A percentile compares a stretch with the other conserved stretches of the same genome.
These are phyloP conservation scores for Labeo rohita DNA, from an alignment of 2,113 vertebrate species.

Conservation along the genomic window DNA sequence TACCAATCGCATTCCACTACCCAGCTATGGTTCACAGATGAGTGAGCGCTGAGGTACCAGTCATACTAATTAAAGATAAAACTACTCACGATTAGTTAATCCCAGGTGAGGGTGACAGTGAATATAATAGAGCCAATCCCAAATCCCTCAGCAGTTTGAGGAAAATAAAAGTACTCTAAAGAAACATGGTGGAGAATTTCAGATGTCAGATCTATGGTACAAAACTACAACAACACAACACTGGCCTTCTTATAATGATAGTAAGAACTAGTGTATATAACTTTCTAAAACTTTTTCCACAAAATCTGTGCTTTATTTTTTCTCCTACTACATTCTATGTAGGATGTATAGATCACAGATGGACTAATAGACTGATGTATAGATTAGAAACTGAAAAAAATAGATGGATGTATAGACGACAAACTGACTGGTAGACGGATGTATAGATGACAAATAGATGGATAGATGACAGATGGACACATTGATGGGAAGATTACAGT, in stretches of 20 bases:
- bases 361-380: no score
- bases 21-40: conserved; percentile 63
- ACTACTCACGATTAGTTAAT: conserved; percentile 57
- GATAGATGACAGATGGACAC: no score
- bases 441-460: no score
- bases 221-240: no score
- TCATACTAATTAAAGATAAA: conserved; percentile 70
- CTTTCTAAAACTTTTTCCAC: no score
- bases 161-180: conserved; percentile 35
- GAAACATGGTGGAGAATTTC: conserved; percentile 35
- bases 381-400: no score
- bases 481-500: no score
- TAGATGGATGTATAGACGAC: no score
- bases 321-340: background rate
- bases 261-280: no score
- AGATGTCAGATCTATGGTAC: background rate
- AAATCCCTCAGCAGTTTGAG: conserved; percentile 12
- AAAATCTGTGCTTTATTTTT: background rate
- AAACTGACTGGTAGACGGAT: no score
- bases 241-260: no score
- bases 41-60: conserved; percentile 56
- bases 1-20: conserved; percentile 56
- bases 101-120: conserved; percentile 60
- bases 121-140: conserved; percentile 52
- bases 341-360: no score